Evolutionary conservation across 2,113 vertebrate species (phyloP).

Genomic region (Microtus ochrogaster): DNA sequence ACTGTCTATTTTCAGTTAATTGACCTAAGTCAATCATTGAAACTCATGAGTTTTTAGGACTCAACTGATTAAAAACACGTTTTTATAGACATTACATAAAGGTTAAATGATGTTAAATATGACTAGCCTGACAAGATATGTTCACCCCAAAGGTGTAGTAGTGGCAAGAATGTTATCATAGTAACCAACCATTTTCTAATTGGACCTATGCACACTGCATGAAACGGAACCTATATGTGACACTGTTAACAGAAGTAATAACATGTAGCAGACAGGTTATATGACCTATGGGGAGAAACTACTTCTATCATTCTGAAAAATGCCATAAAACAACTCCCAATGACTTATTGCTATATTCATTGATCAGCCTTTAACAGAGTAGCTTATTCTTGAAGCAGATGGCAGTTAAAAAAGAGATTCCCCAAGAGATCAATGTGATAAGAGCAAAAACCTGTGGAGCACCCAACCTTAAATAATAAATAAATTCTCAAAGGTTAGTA

Average conservation of each 20-base stretch:
- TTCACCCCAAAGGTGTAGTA: background rate
- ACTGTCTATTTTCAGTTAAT: background rate
- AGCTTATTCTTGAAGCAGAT: background rate
- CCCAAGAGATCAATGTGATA: background rate
- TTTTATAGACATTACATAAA: conserved; percentile 26
- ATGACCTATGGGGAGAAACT: background rate
- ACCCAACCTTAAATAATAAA: background rate
- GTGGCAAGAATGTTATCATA: background rate
- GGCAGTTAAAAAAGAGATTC: background rate
- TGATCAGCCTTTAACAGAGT: background rate
- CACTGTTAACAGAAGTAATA: background rate
- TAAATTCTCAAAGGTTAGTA: background rate
- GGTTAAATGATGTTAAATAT: background rate
- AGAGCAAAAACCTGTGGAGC: background rate
- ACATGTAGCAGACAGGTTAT: background rate
- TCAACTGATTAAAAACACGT: background rate
- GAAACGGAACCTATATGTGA: background rate
- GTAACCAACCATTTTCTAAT: background rate
- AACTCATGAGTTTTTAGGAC: background rate
- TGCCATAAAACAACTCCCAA: background rate
- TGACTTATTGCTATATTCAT: background rate
- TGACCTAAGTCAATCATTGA: background rate
- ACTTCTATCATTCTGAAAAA: background rate
- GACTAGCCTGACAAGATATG: background rate
- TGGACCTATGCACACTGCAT: background rate